Percentiles rank a stretch among this genome's conserved stretches.
Evolutionary conservation across 2,888 invertebrate species (phyloP).

Genomic region (Saturnia pavonia): DNA sequence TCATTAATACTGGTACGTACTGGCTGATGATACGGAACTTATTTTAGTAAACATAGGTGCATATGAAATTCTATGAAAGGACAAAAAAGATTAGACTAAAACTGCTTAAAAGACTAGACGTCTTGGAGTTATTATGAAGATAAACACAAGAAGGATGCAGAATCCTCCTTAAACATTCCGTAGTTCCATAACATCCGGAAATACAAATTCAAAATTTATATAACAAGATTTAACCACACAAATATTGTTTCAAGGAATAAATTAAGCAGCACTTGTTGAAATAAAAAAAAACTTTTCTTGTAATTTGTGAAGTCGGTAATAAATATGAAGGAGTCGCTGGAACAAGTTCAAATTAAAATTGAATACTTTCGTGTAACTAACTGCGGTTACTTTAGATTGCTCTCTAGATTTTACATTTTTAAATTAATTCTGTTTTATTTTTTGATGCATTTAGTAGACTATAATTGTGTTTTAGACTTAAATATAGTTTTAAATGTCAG

Average conservation of each 20-base stretch:
- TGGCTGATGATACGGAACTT: too few relatives aligned
- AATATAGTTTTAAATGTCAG: too few relatives aligned
- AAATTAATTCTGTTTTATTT: neutral
- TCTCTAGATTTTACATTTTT: neutral
- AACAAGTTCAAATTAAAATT: conserved; percentile 43
- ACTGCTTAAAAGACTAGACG: too few relatives aligned
- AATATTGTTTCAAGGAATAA: conserved; percentile 17
- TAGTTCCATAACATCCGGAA: neutral
- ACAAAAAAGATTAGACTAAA: too few relatives aligned
- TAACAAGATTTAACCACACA: neutral
- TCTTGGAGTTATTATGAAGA: too few relatives aligned
- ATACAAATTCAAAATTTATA: neutral
- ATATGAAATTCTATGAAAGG: too few relatives aligned
- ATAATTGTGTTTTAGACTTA: neutral
- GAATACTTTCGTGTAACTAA: conserved; percentile 31
- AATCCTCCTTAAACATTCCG: too few relatives aligned
- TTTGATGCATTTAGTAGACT: neutral
- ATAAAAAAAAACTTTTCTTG: conserved; percentile 22
- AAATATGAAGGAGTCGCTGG: conserved; percentile 35
- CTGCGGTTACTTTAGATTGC: conserved; percentile 29
- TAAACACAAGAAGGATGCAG: too few relatives aligned
- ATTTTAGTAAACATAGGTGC: too few relatives aligned
- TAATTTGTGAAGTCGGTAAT: conserved; percentile 35
- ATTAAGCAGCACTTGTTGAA: conserved; percentile 19
- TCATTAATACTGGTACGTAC: too few relatives aligned